phyloP scores from a whole-genome alignment of 2,113 vertebrate species.

The Saimiri boliviensis region DNA sequence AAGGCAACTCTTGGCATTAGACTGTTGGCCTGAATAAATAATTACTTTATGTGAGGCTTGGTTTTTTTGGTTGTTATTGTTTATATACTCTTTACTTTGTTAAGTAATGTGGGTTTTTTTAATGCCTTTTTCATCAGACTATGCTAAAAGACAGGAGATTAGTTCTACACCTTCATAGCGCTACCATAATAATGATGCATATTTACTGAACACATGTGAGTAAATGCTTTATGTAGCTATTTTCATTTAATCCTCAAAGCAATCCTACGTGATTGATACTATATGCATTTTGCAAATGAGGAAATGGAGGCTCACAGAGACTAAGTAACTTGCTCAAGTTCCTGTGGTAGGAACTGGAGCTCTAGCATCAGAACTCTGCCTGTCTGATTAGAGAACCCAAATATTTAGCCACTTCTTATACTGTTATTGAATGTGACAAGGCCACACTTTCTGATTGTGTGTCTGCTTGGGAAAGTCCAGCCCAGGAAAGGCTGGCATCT shows the following conservation, averaged over 20 bases:
- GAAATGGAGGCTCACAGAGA: not conserved
- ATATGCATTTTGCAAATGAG: not conserved
- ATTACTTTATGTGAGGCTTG: not conserved
- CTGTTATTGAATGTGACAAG: not conserved
- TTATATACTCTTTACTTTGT: not conserved
- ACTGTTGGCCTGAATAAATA: not conserved
- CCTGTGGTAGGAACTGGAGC: not conserved
- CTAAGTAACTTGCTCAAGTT: not conserved
- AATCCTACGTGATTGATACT: not conserved
- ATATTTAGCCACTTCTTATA: rapidly evolving
- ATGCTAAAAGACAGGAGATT: not conserved
- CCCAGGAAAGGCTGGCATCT: not conserved
- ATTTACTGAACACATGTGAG: not conserved
- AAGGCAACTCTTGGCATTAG: not conserved
- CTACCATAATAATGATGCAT: not conserved
- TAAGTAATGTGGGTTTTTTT: not conserved
- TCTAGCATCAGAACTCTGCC: not conserved
- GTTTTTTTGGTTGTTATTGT: not conserved
- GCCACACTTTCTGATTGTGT: not conserved
- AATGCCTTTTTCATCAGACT: not conserved
- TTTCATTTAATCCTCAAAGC: not conserved
- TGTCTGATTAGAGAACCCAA: not conserved
- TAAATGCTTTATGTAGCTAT: not conserved
- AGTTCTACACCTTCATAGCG: not conserved
- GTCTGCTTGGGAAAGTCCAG: not conserved